Evolutionary conservation across 2,888 invertebrate species (phyloP).

Genomic region (Microctonus hyperodae): DNA sequence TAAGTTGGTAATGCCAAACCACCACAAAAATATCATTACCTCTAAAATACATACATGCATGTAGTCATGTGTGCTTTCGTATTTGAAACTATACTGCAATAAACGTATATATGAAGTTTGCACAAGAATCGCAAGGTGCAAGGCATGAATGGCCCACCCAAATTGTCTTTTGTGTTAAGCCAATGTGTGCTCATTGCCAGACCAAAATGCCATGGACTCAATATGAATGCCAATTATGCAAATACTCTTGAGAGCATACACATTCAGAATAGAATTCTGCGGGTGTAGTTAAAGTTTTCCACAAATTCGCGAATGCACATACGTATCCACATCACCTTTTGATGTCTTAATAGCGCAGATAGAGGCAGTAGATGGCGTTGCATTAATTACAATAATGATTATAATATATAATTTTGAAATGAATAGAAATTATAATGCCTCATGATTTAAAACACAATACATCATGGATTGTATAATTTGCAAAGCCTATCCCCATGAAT

Average conservation of each 20-base stretch:
- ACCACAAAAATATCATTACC: not conserved
- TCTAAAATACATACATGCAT: not conserved
- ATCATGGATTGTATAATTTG: no score
- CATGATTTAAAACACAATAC: no score
- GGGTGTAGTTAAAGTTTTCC: constrained; percentile 19
- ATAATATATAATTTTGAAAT: no score
- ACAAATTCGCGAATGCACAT: constrained; percentile 18
- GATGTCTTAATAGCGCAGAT: not conserved
- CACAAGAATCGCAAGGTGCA: constrained; percentile 10
- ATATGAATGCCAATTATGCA: constrained; percentile 29
- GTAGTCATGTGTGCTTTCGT: not conserved
- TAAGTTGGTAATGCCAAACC: not conserved
- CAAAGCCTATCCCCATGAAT: no score
- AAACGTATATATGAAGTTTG: not conserved
- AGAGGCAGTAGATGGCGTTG: not conserved
- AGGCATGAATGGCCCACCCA: constrained; percentile 24
- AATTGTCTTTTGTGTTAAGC: constrained; percentile 30
- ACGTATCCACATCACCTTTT: not conserved
- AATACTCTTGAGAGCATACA: constrained; percentile 14
- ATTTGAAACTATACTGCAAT: no score
- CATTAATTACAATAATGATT: not conserved
- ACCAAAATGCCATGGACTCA: constrained; percentile 22
- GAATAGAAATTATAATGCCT: no score
- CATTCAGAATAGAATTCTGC: constrained; percentile 11
- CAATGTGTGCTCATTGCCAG: constrained; percentile 26